Evolutionary conservation across 2,797 vertebrate genomes (phyloP), one percentile per base, ranked within the genome.

Genomic region (Podarcis lilfordi): DNA sequence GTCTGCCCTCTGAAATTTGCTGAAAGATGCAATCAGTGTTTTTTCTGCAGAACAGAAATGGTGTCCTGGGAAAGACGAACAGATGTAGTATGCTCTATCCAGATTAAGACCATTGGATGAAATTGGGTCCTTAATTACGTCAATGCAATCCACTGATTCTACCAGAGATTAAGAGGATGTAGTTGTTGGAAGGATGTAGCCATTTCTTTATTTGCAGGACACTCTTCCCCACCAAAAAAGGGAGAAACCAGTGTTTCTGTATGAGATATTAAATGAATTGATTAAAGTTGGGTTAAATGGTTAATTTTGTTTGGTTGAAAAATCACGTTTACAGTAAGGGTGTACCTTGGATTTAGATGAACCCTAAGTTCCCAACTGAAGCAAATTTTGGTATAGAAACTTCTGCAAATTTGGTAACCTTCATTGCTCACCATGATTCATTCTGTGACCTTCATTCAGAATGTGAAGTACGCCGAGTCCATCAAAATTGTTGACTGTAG

Each of bases 391-490:
- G 23, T 43, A 10, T 32, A 35, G 61, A 80, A n/a, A 25, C n/a
- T 55, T 23, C 61, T 75, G 37, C n/a, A 29, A 80, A 80, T 32
- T 66, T 45, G 21, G 15, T 1, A 37, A 35, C 27, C 32, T 76
- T 77, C 27, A 45, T 82, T 19, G 11, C 84, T 66, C 23, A n/a
- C 59, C 17, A 5, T 5, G 35, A 29, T 66, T 29, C 43, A 69
- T 35, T 78, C 32, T 27, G 86, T 88, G 80, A 84, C 77, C 86
- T 92, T 88, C 84, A 66, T 92, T 88, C 84, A 55, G 45, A 83
- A 37, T 43, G 68, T 19, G 27, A 64, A 19, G 27, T 50, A 66
- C 35, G 50, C 78, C 37, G 59, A 81, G 27, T 75, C 76, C 25
- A 69, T 72, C 8, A 23, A 71, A 37, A 75, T 71, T 37, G 15